Base-by-base conservation (phyloP, 2,113 vertebrate species). In the Delphinus delphis region DNA sequence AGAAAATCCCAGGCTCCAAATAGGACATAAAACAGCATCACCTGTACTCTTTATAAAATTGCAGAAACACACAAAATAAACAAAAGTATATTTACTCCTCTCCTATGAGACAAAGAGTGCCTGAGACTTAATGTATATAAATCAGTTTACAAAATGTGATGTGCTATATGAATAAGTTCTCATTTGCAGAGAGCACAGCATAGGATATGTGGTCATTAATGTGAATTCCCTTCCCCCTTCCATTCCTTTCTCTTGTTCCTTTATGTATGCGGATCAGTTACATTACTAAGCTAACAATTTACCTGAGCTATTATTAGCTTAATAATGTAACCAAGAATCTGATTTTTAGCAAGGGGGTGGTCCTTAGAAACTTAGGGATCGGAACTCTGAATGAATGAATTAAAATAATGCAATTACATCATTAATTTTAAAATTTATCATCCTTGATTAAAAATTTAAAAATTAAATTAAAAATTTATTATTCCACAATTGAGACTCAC, bases 171-270 rank as follows among this genome's bases (percentile, higher is more conserved):
- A 53, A 1, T 26, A 63, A 60, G 47, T 81, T 50, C 41, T 70
- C 50, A 18, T 2, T 23, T 36, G 47, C 74, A 47, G 11, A 31
- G 15, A 63, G 18, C 63, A 47, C 9, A 33, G 26, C 2, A 15
- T 15, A 60, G 6, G 8, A 2, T 11, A 23, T 6, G 28, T 10
- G n/a, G 26, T 21, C 25, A 14, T 6, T 38, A 3, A 1, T 4
- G 26, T 41, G 23, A n/a, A 23, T 5, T 23, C 2, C 7, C 28
- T 20, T 23, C 3, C 44, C 11, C 11, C 6, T 68, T 33, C 21
- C 8, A 5, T 14, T 58, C n/a, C 58, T 55, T 62, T 58, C 36
- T 83, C 53, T 28, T 18, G 4, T 41, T 87, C 38, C 44, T 65
- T 47, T 50, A 13, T 31, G 76, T 55, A 25, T 55, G 33, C 21